Conservation (phyloP, 30 jellyfish, hydroid and myxozoan genomes). For the Mastigias papua region DNA sequence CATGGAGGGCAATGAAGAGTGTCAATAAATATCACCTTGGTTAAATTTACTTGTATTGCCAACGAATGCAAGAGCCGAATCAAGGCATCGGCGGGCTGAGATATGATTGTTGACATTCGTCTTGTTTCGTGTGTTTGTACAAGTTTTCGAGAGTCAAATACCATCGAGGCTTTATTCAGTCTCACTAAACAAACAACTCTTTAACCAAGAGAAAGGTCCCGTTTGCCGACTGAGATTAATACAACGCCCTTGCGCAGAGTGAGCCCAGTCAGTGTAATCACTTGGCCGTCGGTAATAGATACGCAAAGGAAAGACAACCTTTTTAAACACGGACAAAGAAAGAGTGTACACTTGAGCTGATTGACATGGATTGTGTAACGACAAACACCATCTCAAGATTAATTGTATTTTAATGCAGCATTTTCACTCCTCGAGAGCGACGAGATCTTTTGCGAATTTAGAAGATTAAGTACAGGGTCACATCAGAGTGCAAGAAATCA, state of each 20-base stretch:
- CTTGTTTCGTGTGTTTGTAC: constrained; percentile 78
- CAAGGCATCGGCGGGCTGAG: constrained; percentile 61
- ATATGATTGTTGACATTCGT: constrained; percentile 42
- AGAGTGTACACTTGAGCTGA: constrained; percentile 84
- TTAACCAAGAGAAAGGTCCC: constrained; percentile 67
- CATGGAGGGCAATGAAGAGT: constrained; percentile 7
- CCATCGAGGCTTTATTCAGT: constrained; percentile 78
- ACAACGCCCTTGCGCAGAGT: constrained; percentile 68
- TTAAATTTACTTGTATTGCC: constrained; percentile 6
- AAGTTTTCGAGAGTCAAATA: constrained; percentile 74
- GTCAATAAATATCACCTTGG: constrained; percentile 21
- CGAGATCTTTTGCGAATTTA: constrained; percentile 71
- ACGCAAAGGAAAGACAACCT: constrained; percentile 82
- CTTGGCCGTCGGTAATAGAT: constrained; percentile 81
- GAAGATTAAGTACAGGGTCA: constrained; percentile 70
- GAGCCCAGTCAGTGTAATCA: constrained; percentile 53
- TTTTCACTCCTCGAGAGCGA: constrained; percentile 76
- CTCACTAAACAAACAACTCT: constrained; percentile 69
- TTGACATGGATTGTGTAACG: constrained; percentile 88
- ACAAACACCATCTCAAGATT: constrained; percentile 85
- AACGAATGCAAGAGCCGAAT: constrained; percentile 23
- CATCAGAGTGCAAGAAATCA: constrained; percentile 54
- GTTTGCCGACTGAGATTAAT: constrained; percentile 77
- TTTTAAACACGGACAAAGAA: constrained; percentile 72
- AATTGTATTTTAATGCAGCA: constrained; percentile 84